These are phyloP conservation scores for Elephantulus edwardii DNA, from an alignment of 2,113 vertebrate species.

Conservation along the genomic window DNA sequence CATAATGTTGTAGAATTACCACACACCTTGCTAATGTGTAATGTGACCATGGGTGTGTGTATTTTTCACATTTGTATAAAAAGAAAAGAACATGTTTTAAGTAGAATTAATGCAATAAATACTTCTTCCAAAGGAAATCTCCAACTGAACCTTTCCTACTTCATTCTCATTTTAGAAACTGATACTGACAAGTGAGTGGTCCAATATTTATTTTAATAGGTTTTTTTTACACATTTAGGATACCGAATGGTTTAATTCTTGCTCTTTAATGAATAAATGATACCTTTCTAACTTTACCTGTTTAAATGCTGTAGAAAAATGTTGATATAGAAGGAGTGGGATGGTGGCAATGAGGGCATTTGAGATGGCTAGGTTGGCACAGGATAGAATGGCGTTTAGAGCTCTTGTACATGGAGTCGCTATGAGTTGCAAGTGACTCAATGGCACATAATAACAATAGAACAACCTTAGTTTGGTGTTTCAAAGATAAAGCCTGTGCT, in stretches of 20 bases:
- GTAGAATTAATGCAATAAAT: not conserved
- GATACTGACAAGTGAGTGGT: not conserved
- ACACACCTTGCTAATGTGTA: not conserved
- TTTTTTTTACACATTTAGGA: too few species aligned
- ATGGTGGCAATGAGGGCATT: too few species aligned
- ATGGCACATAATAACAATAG: too few species aligned
- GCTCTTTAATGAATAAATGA: not conserved
- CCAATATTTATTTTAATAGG: not conserved
- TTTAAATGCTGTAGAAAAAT: constrained; percentile 13
- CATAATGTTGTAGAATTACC: not conserved
- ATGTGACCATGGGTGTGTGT: not conserved
- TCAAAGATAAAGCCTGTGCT: not conserved
- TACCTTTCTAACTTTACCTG: not conserved
- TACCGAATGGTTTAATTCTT: not conserved
- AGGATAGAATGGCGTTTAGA: too few species aligned
- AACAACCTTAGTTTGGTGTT: constrained; percentile 35
- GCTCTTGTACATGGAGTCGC: too few species aligned
- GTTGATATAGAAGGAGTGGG: too few species aligned
- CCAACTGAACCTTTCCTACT: not conserved
- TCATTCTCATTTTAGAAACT: not conserved
- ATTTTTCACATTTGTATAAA: not conserved
- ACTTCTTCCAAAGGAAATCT: not conserved
- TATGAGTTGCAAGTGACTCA: too few species aligned
- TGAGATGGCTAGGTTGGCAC: too few species aligned
- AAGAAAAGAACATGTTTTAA: constrained; percentile 30